Percentiles rank a stretch among this genome's conserved stretches.
Evolutionary conservation across 2,113 vertebrate genomes (phyloP).

Genomic region (Gasterosteus aculeatus): DNA sequence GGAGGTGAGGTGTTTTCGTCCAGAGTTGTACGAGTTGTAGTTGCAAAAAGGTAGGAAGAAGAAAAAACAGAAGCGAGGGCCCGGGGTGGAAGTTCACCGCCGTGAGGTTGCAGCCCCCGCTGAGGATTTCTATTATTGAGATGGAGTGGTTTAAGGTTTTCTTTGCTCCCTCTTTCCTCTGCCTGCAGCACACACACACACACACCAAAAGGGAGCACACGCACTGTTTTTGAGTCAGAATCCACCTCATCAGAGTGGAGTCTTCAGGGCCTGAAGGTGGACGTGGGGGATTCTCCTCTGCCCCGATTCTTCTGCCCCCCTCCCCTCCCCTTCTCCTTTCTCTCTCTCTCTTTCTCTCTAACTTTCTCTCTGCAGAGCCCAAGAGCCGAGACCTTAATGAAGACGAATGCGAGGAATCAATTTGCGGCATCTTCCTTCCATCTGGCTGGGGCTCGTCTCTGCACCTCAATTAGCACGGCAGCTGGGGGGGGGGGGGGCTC

Average conservation of each 20-base stretch:
- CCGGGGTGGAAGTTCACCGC: constrained; percentile 11
- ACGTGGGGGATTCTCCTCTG: constrained; percentile 34
- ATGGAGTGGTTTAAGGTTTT: constrained; percentile 23
- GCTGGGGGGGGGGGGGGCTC: constrained; percentile 74
- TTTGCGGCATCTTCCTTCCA: constrained; percentile 81
- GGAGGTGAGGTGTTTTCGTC: constrained; percentile 21
- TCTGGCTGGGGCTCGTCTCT: constrained; percentile 76
- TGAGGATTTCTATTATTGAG: constrained; percentile 22
- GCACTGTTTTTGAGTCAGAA: constrained; percentile 39
- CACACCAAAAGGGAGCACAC: neutral
- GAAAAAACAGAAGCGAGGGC: constrained; percentile 8
- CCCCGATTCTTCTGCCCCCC: constrained; percentile 35
- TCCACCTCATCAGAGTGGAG: constrained; percentile 59
- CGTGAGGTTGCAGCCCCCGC: constrained; percentile 11
- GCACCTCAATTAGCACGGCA: constrained; percentile 81
- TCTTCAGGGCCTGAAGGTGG: constrained; percentile 33
- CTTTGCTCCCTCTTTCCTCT: neutral
- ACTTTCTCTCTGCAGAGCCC: constrained; percentile 57
- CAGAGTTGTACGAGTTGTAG: constrained; percentile 9
- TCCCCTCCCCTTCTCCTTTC: constrained; percentile 20
- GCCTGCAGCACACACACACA: constrained; percentile 12
- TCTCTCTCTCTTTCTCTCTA: constrained; percentile 32
- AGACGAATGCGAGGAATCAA: constrained; percentile 84
- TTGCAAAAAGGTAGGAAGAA: constrained; percentile 17
- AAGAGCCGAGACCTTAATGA: constrained; percentile 80